Base-by-base conservation (phyloP, 2,113 vertebrate species). In the Rhinoptilus africanus region DNA sequence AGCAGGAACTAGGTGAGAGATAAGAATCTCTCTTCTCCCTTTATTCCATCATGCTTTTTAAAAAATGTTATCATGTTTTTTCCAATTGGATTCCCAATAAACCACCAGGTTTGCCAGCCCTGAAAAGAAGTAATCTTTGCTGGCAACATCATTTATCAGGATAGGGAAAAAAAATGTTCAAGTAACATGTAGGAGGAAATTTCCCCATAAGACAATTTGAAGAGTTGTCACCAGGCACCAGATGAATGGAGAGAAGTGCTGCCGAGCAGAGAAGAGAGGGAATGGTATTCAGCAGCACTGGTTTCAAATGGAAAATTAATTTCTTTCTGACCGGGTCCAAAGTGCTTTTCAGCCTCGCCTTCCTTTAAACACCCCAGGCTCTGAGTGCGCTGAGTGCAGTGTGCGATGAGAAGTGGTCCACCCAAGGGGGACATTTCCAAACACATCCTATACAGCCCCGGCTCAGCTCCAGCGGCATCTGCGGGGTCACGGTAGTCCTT, bases 131-230 rank as follows among this genome's bases (percentile, higher is more conserved):
- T 47, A 82, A 89, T 73, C 77, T 88, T 77, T 73, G 41, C 71
- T 75, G 80, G 71, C 77, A 83, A 47, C 37, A 34, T 47, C 51
- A 75, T 73, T 91, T 92, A 92, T 59, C 50, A 64, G 63, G 67
- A 50, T 7, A 64, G 39, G 51, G 23, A 8, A 50, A 76, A 63
- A 56, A 32, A 76, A 13, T 27, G 71, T 69, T 93, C 63, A 47
- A 80, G 86, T 92, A 64, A 86, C 50, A 56, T 5, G 86, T 86
- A 91, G 78, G 93, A 96, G 92, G 96, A 90, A 71, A 88, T 90
- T 74, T 68, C 72, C 83, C 60, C 63, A 27, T n/a, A 21, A 47
- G 91, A 74, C 78, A 93, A 85, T 27, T 0, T 45, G 88, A 91
- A 80, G 69, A 89, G 76, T 19, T 92, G 76, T 64, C 1, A 5